Base-by-base conservation (phyloP, 2,797 vertebrate species). In the Danionella dracula region DNA sequence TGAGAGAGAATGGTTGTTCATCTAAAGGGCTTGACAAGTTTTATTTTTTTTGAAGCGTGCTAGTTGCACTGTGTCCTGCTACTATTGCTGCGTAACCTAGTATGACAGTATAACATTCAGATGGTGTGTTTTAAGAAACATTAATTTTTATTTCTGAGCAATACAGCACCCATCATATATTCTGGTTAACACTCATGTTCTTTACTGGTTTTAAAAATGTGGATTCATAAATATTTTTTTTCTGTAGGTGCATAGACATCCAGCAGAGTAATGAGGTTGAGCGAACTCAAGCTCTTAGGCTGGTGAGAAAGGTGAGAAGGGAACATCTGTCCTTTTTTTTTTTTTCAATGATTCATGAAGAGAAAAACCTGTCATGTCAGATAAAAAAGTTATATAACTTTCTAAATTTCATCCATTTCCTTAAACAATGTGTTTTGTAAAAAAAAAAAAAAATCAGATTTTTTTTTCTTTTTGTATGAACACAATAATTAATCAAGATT, bases 251-350 rank as follows among this genome's bases (percentile, higher is more conserved):
- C 85, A 98, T 99, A 81, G 96, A 99, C 83, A 99, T 99, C 86
- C 96, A 99, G 73, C 96, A 98, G 85, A 99, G 96, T 87, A 99
- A 99, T 46, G 96, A 99, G 89, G 96, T 96, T 61, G 96, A 99
- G 83, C 90, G 96, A 80, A 99, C 96, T 68, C 96, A 99, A 82
- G 96, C 95, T 73, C 93, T 99, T 82, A 90, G 96, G 79, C 88
- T 99, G 66, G 95, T 99, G 77, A 88, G 96, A 89, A 99, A 99
- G 93, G 96, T 99, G 88, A 85, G 73, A 8, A 42, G n/a, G 4
- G n/a, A 31, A 31, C 34, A 59, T n/a, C n/a, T n/a, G 8, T 19
- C 13, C 5, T 32, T n/a, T 29, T 29, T 5, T 27, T 46, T n/a
- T 17, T 4, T 9, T 15, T 1, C 1, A 2, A 21, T 35, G 10